A percentile compares a stretch with the other conserved stretches of the same genome.
Evolutionary conservation across 2,113 vertebrate genomes (phyloP).

Genomic region (Chroicocephalus ridibundus): DNA sequence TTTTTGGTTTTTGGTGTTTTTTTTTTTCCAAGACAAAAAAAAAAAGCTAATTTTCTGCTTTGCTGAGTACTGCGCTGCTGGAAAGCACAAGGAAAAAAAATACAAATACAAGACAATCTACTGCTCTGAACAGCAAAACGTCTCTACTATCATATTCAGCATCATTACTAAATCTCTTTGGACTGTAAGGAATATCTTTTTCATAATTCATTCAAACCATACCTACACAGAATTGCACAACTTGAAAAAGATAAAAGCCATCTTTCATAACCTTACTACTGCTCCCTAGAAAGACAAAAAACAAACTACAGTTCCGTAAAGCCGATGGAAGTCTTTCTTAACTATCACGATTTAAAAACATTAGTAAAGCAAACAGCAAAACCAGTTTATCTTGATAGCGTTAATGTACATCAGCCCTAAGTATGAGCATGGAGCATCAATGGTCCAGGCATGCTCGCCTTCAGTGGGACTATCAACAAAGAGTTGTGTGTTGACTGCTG

Average conservation of each 20-base stretch:
- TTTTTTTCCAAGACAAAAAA: not conserved
- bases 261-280: not conserved
- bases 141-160: not conserved
- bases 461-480: constrained; percentile 35
- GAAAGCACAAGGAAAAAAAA: not conserved
- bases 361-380: not conserved
- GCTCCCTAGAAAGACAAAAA: not conserved
- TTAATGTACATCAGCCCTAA: not conserved
- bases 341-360: not conserved
- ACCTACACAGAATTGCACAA: not conserved
- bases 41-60: not conserved
- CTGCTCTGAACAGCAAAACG: not conserved
- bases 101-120: not conserved
- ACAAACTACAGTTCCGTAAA: not conserved
- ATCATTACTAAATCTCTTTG: not conserved
- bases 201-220: not conserved
- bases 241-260: not conserved
- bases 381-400: not conserved
- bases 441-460: not conserved
- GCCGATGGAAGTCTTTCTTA: not conserved
- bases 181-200: not conserved
- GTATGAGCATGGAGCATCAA: not conserved
- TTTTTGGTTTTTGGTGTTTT: not conserved
- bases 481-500: constrained; percentile 24
- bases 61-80: not conserved